Evolutionary conservation across 2,797 vertebrate species (phyloP).

Genomic region (Knipowitschia caucasica): DNA sequence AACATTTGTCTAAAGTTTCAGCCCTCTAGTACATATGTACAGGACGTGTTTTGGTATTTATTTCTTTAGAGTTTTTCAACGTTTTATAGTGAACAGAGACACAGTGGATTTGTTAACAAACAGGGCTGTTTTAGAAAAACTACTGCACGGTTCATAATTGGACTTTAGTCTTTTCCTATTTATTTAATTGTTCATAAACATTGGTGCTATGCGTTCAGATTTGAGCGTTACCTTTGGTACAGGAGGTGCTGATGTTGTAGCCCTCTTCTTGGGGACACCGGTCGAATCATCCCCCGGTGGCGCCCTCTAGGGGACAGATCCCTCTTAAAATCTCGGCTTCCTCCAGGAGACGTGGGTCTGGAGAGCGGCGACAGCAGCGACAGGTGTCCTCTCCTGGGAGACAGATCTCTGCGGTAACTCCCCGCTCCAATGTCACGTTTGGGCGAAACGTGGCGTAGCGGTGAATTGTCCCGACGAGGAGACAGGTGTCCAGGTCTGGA

Average conservation of each 20-base stretch:
- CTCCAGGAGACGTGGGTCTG: slow-evolving; percentile 58
- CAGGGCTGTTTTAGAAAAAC: no score
- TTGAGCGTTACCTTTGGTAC: slow-evolving; percentile 49
- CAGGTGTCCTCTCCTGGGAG: slow-evolving; percentile 81
- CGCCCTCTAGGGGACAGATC: slow-evolving; percentile 85
- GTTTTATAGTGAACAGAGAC: no score
- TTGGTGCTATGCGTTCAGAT: no score
- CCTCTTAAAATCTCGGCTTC: slow-evolving; percentile 66
- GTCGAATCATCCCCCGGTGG: slow-evolving; percentile 78
- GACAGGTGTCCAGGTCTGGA: slow-evolving; percentile 84
- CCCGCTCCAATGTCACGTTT: slow-evolving; percentile 77
- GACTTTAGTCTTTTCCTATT: no score
- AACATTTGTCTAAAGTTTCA: no score
- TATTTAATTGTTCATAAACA: no score
- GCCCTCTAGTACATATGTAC: no score
- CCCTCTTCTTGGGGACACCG: slow-evolving; percentile 83
- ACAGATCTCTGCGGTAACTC: slow-evolving; percentile 83
- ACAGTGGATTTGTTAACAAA: no score
- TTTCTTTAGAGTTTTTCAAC: no score
- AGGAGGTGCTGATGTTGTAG: slow-evolving; percentile 75
- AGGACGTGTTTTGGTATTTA: no score
- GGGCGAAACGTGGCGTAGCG: slow-evolving; percentile 89
- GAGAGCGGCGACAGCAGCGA: slow-evolving; percentile 68
- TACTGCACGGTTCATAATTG: no score
- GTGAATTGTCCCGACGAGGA: slow-evolving; percentile 83